phyloP scores from a whole-genome alignment of 2,888 invertebrate species.

The Eustalomyia histrio region DNA sequence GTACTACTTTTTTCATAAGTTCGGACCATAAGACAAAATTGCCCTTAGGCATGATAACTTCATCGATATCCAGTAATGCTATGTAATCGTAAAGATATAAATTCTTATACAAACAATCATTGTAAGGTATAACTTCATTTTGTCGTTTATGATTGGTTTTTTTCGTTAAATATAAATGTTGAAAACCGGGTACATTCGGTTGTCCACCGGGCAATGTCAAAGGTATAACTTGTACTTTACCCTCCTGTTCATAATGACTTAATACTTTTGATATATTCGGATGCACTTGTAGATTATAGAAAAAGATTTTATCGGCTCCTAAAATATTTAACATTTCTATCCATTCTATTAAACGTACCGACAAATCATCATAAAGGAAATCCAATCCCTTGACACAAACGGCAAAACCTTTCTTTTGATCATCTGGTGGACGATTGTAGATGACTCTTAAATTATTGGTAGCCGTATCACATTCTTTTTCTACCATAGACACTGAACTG shows the following conservation, averaged over 20 bases:
- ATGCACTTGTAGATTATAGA: slow-evolving; percentile 95
- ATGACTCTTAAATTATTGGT: slow-evolving; percentile 91
- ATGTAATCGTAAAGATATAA: slow-evolving; percentile 94
- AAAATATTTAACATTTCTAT: slow-evolving; percentile 91
- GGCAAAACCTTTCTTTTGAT: slow-evolving; percentile 88
- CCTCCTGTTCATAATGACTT: slow-evolving; percentile 83
- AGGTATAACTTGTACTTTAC: slow-evolving; percentile 87
- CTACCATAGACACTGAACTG: slow-evolving; percentile 91
- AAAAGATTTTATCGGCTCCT: slow-evolving; percentile 94
- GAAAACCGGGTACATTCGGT: slow-evolving; percentile 93
- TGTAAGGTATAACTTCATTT: slow-evolving; percentile 97
- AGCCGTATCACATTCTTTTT: slow-evolving; percentile 90
- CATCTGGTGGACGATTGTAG: slow-evolving; percentile 85
- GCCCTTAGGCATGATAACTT: slow-evolving; percentile 94
- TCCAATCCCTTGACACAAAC: slow-evolving; percentile 97
- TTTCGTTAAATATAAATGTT: slow-evolving; percentile 92
- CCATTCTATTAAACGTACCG: slow-evolving; percentile 95
- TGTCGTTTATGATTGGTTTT: slow-evolving; percentile 96
- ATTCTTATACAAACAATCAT: slow-evolving; percentile 96
- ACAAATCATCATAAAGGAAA: slow-evolving; percentile 94
- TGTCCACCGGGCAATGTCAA: slow-evolving; percentile 93
- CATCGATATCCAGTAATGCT: slow-evolving; percentile 95
- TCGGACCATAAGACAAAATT: slow-evolving; percentile 85
- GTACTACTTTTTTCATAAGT: slow-evolving; percentile 86
- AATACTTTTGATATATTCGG: slow-evolving; percentile 92